These are phyloP conservation scores for Electrophaes corylata DNA, from an alignment of 2,888 invertebrate species.

Conservation along the genomic window DNA sequence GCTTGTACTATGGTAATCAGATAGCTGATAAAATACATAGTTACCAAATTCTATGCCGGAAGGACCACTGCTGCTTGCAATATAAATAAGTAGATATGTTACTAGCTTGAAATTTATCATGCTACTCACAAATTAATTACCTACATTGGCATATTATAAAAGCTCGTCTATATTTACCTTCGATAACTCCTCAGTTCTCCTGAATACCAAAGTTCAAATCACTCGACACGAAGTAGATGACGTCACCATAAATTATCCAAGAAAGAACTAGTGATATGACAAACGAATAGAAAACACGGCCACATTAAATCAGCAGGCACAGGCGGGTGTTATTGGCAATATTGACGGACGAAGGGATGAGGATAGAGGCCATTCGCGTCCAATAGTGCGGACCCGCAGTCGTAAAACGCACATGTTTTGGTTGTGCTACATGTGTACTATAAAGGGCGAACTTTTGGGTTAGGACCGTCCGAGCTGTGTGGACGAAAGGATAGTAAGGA, in stretches of 20 bases:
- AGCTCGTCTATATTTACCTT: too few species aligned
- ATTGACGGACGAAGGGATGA: conserved; percentile 47
- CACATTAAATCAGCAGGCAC: conserved; percentile 28
- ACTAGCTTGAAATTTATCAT: too few species aligned
- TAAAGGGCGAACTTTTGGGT: conserved; percentile 78
- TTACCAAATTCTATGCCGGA: too few species aligned
- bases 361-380: conserved; percentile 62
- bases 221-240: too few species aligned
- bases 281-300: conserved; percentile 20
- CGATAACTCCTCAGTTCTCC: too few species aligned
- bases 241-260: not conserved
- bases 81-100: too few species aligned
- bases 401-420: conserved; percentile 81
- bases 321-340: conserved; percentile 38
- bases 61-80: too few species aligned
- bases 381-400: conserved; percentile 67
- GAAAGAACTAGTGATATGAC: not conserved
- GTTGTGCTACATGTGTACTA: conserved; percentile 74
- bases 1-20: too few species aligned
- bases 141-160: too few species aligned
- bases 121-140: too few species aligned
- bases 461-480: conserved; percentile 69
- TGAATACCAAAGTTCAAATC: too few species aligned
- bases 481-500: conserved; percentile 51
- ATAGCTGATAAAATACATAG: too few species aligned